phyloP scores from a whole-genome alignment of 2,113 vertebrate species.

The Muscicapa adusta region DNA sequence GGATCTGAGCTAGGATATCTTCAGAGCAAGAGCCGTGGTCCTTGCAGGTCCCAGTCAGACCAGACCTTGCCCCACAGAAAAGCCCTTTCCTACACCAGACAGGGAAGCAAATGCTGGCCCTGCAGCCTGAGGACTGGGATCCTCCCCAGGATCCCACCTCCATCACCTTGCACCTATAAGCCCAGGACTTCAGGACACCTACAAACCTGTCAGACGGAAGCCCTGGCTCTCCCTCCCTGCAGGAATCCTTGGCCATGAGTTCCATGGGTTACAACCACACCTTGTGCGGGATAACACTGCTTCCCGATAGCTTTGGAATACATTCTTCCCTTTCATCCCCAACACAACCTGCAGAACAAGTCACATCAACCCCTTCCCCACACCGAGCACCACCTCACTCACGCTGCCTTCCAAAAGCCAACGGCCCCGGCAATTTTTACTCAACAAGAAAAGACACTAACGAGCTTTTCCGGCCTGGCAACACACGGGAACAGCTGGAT shows the following conservation, averaged over 20 bases:
- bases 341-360: not conserved
- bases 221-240: not conserved
- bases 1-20: not conserved
- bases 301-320: not conserved
- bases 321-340: not conserved
- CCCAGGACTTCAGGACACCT: not conserved
- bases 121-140: not conserved
- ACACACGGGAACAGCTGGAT: not conserved
- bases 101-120: not conserved
- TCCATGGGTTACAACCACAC: not conserved
- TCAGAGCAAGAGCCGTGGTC: accelerated
- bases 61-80: not conserved
- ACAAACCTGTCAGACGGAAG: not conserved
- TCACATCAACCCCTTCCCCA: not conserved
- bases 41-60: not conserved
- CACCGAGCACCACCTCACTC: not conserved
- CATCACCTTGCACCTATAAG: not conserved
- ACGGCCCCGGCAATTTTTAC: not conserved
- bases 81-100: not conserved
- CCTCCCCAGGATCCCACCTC: not conserved
- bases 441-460: not conserved
- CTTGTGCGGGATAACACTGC: accelerated
- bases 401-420: not conserved
- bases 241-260: accelerated
- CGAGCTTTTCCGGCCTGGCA: not conserved